Evolutionary conservation across 2,888 invertebrate genomes (phyloP).

Genomic region (Unio pictorum): DNA sequence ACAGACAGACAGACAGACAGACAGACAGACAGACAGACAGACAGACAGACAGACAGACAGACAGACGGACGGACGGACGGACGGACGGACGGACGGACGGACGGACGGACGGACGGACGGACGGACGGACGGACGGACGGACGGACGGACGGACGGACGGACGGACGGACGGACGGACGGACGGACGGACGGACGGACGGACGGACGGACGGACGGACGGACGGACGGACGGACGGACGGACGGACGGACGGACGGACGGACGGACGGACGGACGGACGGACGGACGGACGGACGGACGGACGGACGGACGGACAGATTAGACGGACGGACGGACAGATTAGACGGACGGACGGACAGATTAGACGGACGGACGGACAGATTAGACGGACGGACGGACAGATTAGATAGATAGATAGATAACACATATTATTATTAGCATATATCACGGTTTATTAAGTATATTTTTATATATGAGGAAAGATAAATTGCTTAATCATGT

Average conservation of each 20-base stretch:
- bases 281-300: fast-evolving
- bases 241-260: fast-evolving
- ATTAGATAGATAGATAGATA: too few relatives aligned
- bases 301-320: fast-evolving
- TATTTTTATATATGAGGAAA: too few relatives aligned
- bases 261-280: fast-evolving
- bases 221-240: fast-evolving
- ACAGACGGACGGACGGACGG: fast-evolving
- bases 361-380: fast-evolving
- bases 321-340: fast-evolving
- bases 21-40: too few relatives aligned
- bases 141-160: fast-evolving
- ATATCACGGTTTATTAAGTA: too few relatives aligned
- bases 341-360: too few relatives aligned
- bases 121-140: too few relatives aligned
- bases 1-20: too few relatives aligned
- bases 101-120: fast-evolving
- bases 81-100: fast-evolving
- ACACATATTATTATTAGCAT: too few relatives aligned
- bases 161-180: fast-evolving
- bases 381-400: fast-evolving
- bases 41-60: too few relatives aligned
- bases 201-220: fast-evolving
- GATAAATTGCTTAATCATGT: too few relatives aligned
- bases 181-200: fast-evolving